A percentile compares a stretch with the other conserved stretches of the same genome.
Evolutionary conservation across 2,888 invertebrate genomes (phyloP).

Genomic region (Nemapogon koenigi): DNA sequence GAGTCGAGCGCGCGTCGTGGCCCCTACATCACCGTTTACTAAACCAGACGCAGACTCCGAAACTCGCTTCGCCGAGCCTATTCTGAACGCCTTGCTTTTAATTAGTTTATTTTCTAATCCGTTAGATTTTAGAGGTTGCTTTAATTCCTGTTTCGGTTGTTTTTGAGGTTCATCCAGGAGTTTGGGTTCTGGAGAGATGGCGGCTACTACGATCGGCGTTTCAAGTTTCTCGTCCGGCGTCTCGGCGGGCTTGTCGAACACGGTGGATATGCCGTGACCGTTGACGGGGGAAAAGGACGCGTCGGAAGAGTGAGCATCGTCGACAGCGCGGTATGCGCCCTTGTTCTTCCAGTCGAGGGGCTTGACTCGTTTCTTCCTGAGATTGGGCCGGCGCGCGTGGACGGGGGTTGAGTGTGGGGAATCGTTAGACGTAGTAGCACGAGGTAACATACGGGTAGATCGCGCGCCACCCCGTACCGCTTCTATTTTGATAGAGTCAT

Average conservation of each 20-base stretch:
- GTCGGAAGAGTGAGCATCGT: conserved; percentile 43
- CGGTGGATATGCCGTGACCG: conserved; percentile 14
- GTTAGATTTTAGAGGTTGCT: conserved; percentile 26
- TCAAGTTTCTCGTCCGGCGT: conserved; percentile 5
- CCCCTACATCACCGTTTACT: conserved; percentile 29
- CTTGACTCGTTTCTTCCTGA: conserved; percentile 48
- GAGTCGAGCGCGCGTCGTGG: conserved; percentile 20
- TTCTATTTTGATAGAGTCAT: conserved; percentile 51
- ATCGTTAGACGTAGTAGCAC: conserved; percentile 32
- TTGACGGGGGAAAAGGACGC: conserved; percentile 5
- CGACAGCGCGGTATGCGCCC: conserved; percentile 49
- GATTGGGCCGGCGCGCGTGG: conserved; percentile 42
- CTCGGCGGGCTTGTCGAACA: conserved; percentile 18
- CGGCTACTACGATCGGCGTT: neutral
- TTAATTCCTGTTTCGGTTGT: too few species aligned
- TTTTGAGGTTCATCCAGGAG: conserved; percentile 4
- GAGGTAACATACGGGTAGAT: neutral
- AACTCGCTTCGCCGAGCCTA: conserved; percentile 52
- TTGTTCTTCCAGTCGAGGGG: conserved; percentile 31
- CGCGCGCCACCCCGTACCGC: conserved; percentile 18
- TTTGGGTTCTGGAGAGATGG: conserved; percentile 2
- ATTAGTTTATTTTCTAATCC: conserved; percentile 21
- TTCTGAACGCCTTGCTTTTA: conserved; percentile 32
- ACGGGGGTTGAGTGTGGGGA: conserved; percentile 60
- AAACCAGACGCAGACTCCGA: conserved; percentile 25